phyloP scores from a whole-genome alignment of 92 coral and sea anemone species.

The Scolanthus callimorphus region DNA sequence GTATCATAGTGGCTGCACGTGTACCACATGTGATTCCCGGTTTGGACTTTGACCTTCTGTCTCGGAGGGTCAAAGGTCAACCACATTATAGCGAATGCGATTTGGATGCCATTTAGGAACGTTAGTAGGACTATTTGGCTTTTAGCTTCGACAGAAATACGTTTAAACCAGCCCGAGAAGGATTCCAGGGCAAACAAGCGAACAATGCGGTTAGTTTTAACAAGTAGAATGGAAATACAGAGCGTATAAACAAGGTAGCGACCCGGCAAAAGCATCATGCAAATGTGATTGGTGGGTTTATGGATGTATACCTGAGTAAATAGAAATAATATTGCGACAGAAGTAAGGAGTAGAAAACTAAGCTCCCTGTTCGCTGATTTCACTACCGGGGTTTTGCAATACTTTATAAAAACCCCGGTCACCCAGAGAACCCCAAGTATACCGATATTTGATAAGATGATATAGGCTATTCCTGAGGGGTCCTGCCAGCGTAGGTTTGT shows the following conservation, averaged over 20 bases:
- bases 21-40: constrained; percentile 3
- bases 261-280: constrained; percentile 9
- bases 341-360: constrained; percentile 8
- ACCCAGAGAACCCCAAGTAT: background rate
- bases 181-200: background rate
- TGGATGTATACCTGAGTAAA: background rate
- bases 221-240: constrained; percentile 15
- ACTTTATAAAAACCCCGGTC: background rate
- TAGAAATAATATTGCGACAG: background rate
- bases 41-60: constrained; percentile 4
- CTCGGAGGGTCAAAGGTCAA: constrained; percentile 7
- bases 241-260: constrained; percentile 12
- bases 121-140: background rate
- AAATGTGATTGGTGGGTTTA: constrained; percentile 14
- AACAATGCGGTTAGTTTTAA: constrained; percentile 18
- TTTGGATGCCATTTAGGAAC: constrained; percentile 4
- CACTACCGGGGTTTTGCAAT: constrained; percentile 15
- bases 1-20: constrained; percentile 9
- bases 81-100: background rate
- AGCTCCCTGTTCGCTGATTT: constrained; percentile 19
- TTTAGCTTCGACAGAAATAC: background rate
- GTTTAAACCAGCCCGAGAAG: background rate
- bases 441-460: background rate
- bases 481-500: constrained; percentile 1
- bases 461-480: background rate